These are phyloP conservation scores for Malacoraja senta DNA, from an alignment of 2,797 vertebrate genomes.

Conservation along the genomic window DNA sequence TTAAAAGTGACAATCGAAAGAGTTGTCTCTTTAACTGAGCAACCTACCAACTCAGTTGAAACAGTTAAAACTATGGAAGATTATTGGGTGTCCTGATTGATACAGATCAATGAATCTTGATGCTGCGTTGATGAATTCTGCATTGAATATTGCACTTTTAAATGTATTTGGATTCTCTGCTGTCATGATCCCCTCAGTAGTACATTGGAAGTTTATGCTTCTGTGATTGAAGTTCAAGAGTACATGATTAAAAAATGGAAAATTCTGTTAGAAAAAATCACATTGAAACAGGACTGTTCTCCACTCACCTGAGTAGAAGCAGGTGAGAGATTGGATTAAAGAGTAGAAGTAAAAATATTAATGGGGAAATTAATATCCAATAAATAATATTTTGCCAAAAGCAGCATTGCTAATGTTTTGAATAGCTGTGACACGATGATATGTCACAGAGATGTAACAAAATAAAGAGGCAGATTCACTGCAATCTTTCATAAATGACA, in stretches of 20 bases:
- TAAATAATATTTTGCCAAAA: slow-evolving; percentile 2
- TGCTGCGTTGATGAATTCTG: not conserved
- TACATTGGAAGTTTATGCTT: not conserved
- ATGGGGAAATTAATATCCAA: not conserved
- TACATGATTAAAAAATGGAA: not conserved
- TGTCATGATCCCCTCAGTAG: not conserved
- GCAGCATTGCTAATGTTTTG: not conserved
- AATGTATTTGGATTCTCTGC: not conserved
- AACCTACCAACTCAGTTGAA: not conserved
- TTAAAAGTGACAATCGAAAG: not conserved
- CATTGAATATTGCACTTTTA: not conserved
- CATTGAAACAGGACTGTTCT: not conserved
- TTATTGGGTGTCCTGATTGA: not conserved
- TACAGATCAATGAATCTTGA: not conserved
- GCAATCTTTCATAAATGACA: not conserved
- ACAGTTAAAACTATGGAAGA: not conserved
- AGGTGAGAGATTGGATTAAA: not conserved
- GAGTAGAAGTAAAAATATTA: not conserved
- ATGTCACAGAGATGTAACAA: not conserved
- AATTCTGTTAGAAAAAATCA: not conserved
- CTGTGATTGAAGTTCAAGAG: not conserved
- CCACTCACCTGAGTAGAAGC: not conserved
- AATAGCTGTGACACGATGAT: not conserved
- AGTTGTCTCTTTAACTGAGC: not conserved
- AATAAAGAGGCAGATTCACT: not conserved